phyloP scores from a whole-genome alignment of 2,888 invertebrate genomes.

The Caenorhabditis becei region DNA sequence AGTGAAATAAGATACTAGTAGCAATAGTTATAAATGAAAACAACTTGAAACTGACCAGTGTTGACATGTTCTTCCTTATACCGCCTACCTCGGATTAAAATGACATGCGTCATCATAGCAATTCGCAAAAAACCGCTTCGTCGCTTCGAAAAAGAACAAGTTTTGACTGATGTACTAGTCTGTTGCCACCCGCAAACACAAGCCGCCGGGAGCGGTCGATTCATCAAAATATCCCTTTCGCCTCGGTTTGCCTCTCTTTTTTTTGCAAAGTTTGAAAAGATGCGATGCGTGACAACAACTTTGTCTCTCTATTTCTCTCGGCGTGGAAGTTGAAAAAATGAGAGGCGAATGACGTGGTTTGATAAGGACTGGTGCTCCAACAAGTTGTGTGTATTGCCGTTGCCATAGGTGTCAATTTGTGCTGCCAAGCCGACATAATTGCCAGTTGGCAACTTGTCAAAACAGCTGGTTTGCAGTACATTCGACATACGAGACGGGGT shows the following conservation, averaged over 20 bases:
- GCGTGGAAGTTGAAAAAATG: background rate
- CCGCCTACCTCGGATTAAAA: no score
- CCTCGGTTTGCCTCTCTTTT: background rate
- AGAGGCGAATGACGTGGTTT: slow-evolving; percentile 7
- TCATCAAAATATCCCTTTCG: slow-evolving; percentile 47
- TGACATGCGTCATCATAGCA: slow-evolving; percentile 10
- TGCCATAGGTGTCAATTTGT: slow-evolving; percentile 41
- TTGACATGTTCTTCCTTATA: no score
- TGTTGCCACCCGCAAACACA: slow-evolving; percentile 44
- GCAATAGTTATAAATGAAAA: no score
- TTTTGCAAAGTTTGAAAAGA: slow-evolving; percentile 20
- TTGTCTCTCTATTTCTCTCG: slow-evolving; percentile 29
- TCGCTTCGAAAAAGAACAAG: slow-evolving; percentile 22
- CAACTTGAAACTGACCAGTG: no score
- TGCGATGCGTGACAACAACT: slow-evolving; percentile 11
- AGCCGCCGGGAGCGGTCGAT: slow-evolving; percentile 24
- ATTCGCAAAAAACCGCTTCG: slow-evolving; percentile 5
- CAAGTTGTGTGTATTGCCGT: slow-evolving; percentile 31
- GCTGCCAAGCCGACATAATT: slow-evolving; percentile 4
- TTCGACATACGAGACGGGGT: background rate
- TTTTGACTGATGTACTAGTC: slow-evolving; percentile 30
- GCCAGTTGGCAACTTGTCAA: slow-evolving; percentile 5
- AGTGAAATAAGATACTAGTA: no score
- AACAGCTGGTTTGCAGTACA: background rate
- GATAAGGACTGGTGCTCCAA: no score